These are phyloP conservation scores for Zaprionus taronus DNA, from an alignment of 1,140 invertebrate genomes.

Conservation along the genomic window DNA sequence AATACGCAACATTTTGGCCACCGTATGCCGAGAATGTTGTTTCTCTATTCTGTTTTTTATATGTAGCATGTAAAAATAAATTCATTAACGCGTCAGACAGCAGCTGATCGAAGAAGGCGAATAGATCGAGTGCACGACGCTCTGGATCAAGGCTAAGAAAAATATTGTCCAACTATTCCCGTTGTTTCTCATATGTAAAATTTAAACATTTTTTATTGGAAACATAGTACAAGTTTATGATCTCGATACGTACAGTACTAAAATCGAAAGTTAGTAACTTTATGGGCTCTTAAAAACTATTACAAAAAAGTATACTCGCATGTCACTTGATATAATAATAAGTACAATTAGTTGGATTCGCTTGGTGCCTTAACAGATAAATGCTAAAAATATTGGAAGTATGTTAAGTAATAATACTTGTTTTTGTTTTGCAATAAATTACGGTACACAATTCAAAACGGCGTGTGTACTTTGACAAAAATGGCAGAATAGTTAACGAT, in stretches of 20 bases:
- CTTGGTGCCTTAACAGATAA: constrained; percentile 58
- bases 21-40: constrained; percentile 22
- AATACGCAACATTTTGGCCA: constrained; percentile 52
- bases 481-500: constrained; percentile 65
- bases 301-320: constrained; percentile 70
- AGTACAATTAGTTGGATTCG: constrained; percentile 58
- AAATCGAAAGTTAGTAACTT: constrained; percentile 78
- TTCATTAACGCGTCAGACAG: constrained; percentile 63
- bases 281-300: constrained; percentile 64
- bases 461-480: constrained; percentile 48
- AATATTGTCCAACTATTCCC: constrained; percentile 17
- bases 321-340: constrained; percentile 54
- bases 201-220: constrained; percentile 78
- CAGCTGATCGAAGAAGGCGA: constrained; percentile 67
- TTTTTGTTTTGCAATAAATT: constrained; percentile 69
- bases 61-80: constrained; percentile 67
- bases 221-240: constrained; percentile 57
- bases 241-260: constrained; percentile 50
- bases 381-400: constrained; percentile 77
- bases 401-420: constrained; percentile 70
- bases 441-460: constrained; percentile 45
- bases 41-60: constrained; percentile 35
- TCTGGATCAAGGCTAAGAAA: constrained; percentile 61
- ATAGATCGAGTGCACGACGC: constrained; percentile 40
- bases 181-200: constrained; percentile 53